phyloP scores from a whole-genome alignment of 30 jellyfish, hydroid and myxozoan genomes.

The Cassiopea xamachana region DNA sequence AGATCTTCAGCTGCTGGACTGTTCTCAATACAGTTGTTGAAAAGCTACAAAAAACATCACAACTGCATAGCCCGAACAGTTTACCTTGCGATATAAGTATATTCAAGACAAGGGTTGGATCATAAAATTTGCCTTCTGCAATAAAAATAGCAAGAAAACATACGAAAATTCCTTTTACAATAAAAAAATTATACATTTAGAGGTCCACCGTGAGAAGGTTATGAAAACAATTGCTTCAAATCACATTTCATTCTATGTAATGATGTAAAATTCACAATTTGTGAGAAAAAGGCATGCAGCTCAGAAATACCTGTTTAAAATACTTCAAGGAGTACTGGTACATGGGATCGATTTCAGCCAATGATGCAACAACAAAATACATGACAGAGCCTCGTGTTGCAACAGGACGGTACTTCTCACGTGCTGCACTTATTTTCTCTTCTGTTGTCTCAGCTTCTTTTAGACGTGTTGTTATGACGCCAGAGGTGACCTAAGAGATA shows the following conservation, averaged over 20 bases:
- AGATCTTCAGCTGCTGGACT: constrained; percentile 79
- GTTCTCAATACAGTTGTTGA: constrained; percentile 90
- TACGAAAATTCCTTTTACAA: too few species aligned
- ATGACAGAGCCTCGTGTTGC: constrained; percentile 97
- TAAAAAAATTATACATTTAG: too few species aligned
- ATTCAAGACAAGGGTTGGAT: too few species aligned
- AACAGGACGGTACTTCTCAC: constrained; percentile 96
- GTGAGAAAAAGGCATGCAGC: background rate
- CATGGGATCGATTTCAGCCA: constrained; percentile 98
- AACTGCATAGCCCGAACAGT: background rate
- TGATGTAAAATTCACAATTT: too few species aligned
- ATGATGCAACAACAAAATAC: constrained; percentile 95
- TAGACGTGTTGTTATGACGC: constrained; percentile 92
- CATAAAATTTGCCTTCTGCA: too few species aligned
- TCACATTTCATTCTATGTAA: too few species aligned
- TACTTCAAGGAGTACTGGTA: constrained; percentile 91
- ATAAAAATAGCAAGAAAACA: too few species aligned
- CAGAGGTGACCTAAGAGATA: constrained; percentile 84
- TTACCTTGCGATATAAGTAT: too few species aligned
- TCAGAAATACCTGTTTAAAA: constrained; percentile 82
- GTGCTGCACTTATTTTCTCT: constrained; percentile 92
- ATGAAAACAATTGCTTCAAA: too few species aligned
- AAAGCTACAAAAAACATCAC: constrained; percentile 60
- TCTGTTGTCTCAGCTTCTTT: constrained; percentile 97
- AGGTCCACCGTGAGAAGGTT: too few species aligned